Evolutionary conservation across 2,888 invertebrate genomes (phyloP), one percentile per base, ranked within the genome.

Genomic region (Drepanosiphum platanoidis): DNA sequence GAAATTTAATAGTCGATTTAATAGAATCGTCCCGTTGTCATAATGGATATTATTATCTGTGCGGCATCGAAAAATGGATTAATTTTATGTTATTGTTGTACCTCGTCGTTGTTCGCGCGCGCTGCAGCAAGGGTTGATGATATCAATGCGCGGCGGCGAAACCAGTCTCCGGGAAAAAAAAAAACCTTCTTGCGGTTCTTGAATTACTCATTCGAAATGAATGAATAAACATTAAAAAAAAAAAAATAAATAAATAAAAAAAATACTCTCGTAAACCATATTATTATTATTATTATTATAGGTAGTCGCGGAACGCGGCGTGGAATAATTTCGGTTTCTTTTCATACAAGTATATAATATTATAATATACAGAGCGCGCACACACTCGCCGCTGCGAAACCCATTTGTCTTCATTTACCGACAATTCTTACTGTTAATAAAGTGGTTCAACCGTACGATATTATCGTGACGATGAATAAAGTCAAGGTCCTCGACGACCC

Each of bases 371-470:
- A 22, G 8, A 18, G 30, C 8, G 8, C 32, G 32, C 9, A 15
- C 66, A 68, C 79, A 52, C n/a, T n/a, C n/a, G n/a, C n/a, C n/a
- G 58, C 71, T 71, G 81, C 58, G 61, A 81, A 83, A 83, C 74
- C 83, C 83, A 83, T 83, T 83, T 83, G 83, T 83, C 83, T 83
- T 83, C 83, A 83, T 83, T 83, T 83, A 83, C 83, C 74, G 83
- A 74, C 83, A 52, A 74, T 83, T 83, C 83, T 83, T 74, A 64
- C 83, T 66, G 83, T 83, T 83, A 83, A 83, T 83, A 83, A 83
- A 83, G 83, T 83, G 66, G 83, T 83, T 36, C 72, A 61, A 83
- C 83, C 83, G 18, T 83, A 83, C 74, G 74, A 83, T 83, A 83
- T 74, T 22, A 66, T 66, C n/a, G n/a, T n/a, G n/a, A n/a, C n/a